A percentile compares a stretch with the other conserved stretches of the same genome.
phyloP scores from a whole-genome alignment of 2,113 vertebrate species.

The Camelus bactrianus region DNA sequence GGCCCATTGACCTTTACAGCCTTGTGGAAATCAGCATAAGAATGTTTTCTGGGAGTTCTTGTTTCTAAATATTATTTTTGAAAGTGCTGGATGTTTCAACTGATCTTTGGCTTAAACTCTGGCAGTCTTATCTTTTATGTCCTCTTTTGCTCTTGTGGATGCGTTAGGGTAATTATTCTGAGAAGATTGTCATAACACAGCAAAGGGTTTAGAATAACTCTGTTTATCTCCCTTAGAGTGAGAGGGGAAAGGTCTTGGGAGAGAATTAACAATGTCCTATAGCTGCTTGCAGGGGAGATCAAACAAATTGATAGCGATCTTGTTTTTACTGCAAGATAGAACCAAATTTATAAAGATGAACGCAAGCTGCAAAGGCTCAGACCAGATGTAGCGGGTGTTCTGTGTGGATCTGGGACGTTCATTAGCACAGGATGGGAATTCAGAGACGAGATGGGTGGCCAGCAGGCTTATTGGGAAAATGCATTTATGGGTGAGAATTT shows the following conservation, averaged over 20 bases:
- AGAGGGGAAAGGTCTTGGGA: conserved; percentile 64
- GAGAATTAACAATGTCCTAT: conserved; percentile 75
- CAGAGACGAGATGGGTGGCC: conserved; percentile 1
- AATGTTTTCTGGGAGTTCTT: conserved; percentile 55
- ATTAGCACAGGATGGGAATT: not conserved
- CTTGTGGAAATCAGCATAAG: conserved; percentile 64
- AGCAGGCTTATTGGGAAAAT: not conserved
- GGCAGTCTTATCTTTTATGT: conserved; percentile 73
- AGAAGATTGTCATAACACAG: conserved; percentile 75
- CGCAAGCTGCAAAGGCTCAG: not conserved
- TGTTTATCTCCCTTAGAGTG: conserved; percentile 67
- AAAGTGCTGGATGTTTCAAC: conserved; percentile 70
- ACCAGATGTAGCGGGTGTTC: conserved; percentile 7
- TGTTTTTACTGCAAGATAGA: conserved; percentile 63
- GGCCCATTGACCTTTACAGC: conserved; percentile 22
- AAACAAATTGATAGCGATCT: conserved; percentile 70
- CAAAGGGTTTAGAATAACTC: conserved; percentile 72
- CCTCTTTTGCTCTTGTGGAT: conserved; percentile 66
- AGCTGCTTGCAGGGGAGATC: conserved; percentile 45
- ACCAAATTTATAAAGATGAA: conserved; percentile 59
- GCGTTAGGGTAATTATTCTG: conserved; percentile 67
- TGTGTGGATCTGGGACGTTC: not conserved
- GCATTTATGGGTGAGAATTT: not conserved
- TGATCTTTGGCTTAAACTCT: conserved; percentile 72
- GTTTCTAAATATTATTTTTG: conserved; percentile 74